Percentiles rank a stretch among this genome's conserved stretches.
Conservation (phyloP, 2,113 vertebrate species). For the Brachypodius melanocephalos region DNA sequence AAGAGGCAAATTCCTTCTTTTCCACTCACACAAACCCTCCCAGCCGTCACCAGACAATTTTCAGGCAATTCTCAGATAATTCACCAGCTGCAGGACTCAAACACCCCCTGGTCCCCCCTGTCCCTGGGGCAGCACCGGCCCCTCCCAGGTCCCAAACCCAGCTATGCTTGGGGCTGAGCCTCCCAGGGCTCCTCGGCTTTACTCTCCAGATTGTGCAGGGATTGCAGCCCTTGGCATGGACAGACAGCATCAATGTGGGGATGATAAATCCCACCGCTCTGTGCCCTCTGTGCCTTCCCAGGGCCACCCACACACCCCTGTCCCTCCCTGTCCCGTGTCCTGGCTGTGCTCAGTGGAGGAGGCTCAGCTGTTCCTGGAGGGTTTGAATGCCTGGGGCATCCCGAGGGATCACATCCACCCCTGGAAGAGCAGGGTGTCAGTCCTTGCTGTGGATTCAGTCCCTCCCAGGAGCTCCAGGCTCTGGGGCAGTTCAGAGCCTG, state of each 20-base stretch:
- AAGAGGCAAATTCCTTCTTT: not conserved
- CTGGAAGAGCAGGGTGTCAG: not conserved
- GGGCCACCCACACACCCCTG: accelerated
- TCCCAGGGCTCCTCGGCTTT: not conserved
- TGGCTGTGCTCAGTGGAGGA: not conserved
- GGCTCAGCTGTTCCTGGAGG: not conserved
- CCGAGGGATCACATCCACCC: not conserved
- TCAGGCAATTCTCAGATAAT: not conserved
- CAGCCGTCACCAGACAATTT: not conserved
- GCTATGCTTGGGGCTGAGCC: not conserved
- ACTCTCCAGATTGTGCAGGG: not conserved
- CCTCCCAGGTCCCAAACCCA: not conserved
- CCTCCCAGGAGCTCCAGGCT: not conserved
- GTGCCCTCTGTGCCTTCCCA: not conserved
- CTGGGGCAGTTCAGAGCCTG: not conserved
- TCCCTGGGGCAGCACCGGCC: not conserved
- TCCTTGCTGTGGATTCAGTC: not conserved
- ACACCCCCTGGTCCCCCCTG: not conserved
- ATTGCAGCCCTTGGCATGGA: not conserved
- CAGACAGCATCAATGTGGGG: not conserved
- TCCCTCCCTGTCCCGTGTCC: not conserved
- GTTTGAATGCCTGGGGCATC: not conserved
- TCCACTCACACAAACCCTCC: not conserved
- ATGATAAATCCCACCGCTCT: not conserved
- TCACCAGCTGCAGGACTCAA: not conserved